Conservation (phyloP, 2,797 vertebrate species). For the Enteromius anoplus region DNA sequence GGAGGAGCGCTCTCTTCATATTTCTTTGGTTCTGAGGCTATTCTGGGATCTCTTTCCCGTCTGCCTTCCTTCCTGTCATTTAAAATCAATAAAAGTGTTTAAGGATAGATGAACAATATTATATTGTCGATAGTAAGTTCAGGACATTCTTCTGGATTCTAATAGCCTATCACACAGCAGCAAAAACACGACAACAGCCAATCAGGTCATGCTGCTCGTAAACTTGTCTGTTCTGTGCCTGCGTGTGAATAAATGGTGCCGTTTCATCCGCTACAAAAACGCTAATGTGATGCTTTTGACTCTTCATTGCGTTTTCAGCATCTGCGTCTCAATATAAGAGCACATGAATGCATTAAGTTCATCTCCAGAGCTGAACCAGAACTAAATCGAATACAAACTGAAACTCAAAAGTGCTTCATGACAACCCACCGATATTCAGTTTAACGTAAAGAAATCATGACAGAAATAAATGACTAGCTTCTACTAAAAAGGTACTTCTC, state of each 20-base stretch:
- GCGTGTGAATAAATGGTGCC: background rate
- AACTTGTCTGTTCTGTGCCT: background rate
- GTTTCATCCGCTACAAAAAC: background rate
- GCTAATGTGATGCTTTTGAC: background rate
- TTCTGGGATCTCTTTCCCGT: constrained; percentile 85
- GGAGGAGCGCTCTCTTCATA: constrained; percentile 84
- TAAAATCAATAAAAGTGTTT: background rate
- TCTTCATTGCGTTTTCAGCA: background rate
- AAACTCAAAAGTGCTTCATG: background rate
- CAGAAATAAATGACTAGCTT: background rate
- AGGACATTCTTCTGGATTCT: background rate
- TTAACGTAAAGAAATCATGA: background rate
- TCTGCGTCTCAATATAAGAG: background rate
- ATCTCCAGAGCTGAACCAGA: background rate
- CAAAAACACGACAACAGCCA: background rate
- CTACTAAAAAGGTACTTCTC: background rate
- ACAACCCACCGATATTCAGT: background rate
- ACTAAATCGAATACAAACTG: background rate
- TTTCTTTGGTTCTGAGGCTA: constrained; percentile 93
- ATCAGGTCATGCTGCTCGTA: background rate
- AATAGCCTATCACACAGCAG: background rate
- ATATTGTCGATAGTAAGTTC: background rate
- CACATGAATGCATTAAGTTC: background rate
- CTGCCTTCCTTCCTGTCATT: constrained; percentile 81
- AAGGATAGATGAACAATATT: background rate